Base-by-base conservation (phyloP, 2,888 invertebrate species). In the Saturnia pavonia region DNA sequence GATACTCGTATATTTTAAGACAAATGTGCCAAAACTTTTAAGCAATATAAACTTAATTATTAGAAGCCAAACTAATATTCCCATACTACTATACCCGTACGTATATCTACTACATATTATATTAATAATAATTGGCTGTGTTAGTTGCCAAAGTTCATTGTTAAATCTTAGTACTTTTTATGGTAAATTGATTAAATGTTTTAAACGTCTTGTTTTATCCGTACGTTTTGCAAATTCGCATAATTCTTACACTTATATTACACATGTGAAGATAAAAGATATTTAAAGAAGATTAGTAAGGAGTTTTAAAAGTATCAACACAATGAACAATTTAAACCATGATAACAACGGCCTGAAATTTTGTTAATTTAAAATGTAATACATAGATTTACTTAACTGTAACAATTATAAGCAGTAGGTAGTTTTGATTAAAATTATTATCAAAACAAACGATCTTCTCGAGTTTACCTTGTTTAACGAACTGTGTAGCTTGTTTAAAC, bases 401-500 rank as follows among this genome's bases (percentile, higher is more conserved):
- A 27, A 27, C 6, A 60, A 60, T 60, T 40, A 65, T 45, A 65
- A 48, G 48, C 45, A 65, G 45, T 22, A 54, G 54, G 69, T 70
- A 63, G 65, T 70, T 51, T 66, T 40, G 66, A 70, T 70, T 67
- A 70, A 67, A 40, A 34, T 54, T 70, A 70, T 54, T 54, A 70
- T 66, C 66, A 40, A 51, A 51, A 54, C 12, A 70, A 70, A 70
- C 54, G 60, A 40, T 22, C 25, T 54, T 48, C 12, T 40, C 22
- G 69, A 67, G 69, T 81, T 76, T 74, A 74, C 74, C 75, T 71
- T 75, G 73, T 74, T 75, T 72, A 77, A 78, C 72, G 71, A 71
- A 78, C 75, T 77, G 76, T 75, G 75, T 80, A 80, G 77, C 69
- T 72, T 73, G 68, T 68, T 75, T 74, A 70, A 72, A 71, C 69